Evolutionary conservation across 1,140 invertebrate species (phyloP), one percentile per base, ranked within the genome.

Genomic region (Scaptomyza pallida): DNA sequence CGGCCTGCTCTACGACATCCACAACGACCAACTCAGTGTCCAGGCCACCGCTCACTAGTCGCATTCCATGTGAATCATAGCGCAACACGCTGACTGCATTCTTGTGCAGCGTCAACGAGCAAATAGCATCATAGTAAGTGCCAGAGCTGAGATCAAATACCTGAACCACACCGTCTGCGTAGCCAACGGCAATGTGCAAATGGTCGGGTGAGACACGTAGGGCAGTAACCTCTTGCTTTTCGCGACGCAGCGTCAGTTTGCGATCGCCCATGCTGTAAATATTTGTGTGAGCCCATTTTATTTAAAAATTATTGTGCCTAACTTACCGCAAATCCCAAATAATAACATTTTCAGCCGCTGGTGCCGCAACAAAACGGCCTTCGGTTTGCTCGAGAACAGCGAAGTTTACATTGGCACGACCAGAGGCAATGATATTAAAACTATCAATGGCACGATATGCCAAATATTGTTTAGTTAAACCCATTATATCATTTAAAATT

Each of bases 391-490:
- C 93, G 56, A 96, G 92, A 12, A 93, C 94, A n/a, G 95, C 94
- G 94, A 97, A 97, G 45, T 94, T 92, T 30, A 95, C 92, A 92
- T 98, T 98, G 72, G 95, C 95, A 59, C 95, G 94, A 15, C 93
- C 91, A 92, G 95, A 97, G 3, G 94, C 94, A 67, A 99, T 95
- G 44, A 99, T 94, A 90, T 98, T 98, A 92, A 97, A 97, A 79
- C 95, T 95, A 33, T 95, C 94, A 50, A 95, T 94, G 10, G 95
- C 94, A 9, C 94, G 93, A 92, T 97, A 99, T 47, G 97, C 94
- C 56, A 99, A 93, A 94, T 99, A 99, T 92, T 99, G 97, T 91
- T 98, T 99, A 16, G 98, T 99, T 73, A 99, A 92, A 67, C 97
- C 98, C 98, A 99, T 99, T 54, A 43, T 73, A 71, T 40, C 71